phyloP scores from a whole-genome alignment of 2,888 invertebrate species.

The Allophyes oxyacanthae region DNA sequence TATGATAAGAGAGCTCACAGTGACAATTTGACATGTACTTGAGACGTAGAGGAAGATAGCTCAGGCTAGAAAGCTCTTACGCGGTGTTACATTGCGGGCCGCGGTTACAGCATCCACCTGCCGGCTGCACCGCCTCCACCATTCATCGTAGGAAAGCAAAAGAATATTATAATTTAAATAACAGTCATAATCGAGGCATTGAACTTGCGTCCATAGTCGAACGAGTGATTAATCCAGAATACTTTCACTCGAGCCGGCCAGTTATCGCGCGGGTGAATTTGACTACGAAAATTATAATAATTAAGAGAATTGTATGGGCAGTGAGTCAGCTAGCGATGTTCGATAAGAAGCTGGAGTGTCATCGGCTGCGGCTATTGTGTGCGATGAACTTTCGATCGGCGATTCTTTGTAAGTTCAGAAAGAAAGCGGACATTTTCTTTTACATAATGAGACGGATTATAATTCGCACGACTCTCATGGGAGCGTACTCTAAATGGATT shows the following conservation, averaged over 20 bases:
- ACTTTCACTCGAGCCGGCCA: conserved; percentile 82
- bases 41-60: conserved; percentile 51
- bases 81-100: conserved; percentile 53
- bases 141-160: conserved; percentile 75
- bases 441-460: conserved; percentile 80
- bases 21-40: conserved; percentile 62
- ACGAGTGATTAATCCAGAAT: conserved; percentile 84
- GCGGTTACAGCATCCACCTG: conserved; percentile 75
- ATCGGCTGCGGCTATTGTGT: conserved; percentile 75
- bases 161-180: conserved; percentile 82
- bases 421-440: conserved; percentile 82
- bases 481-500: conserved; percentile 67
- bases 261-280: conserved; percentile 77
- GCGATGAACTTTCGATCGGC: conserved; percentile 80
- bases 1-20: conserved; percentile 54
- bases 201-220: conserved; percentile 82
- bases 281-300: conserved; percentile 84
- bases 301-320: conserved; percentile 81
- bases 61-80: conserved; percentile 54
- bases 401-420: conserved; percentile 70
- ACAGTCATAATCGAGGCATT: conserved; percentile 86
- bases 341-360: conserved; percentile 80
- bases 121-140: conserved; percentile 57
- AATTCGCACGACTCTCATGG: conserved; percentile 77
- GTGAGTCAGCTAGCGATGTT: conserved; percentile 82